Percentiles rank a stretch among this genome's conserved stretches.
phyloP scores from a whole-genome alignment of 2,113 vertebrate genomes.

The Theropithecus gelada region DNA sequence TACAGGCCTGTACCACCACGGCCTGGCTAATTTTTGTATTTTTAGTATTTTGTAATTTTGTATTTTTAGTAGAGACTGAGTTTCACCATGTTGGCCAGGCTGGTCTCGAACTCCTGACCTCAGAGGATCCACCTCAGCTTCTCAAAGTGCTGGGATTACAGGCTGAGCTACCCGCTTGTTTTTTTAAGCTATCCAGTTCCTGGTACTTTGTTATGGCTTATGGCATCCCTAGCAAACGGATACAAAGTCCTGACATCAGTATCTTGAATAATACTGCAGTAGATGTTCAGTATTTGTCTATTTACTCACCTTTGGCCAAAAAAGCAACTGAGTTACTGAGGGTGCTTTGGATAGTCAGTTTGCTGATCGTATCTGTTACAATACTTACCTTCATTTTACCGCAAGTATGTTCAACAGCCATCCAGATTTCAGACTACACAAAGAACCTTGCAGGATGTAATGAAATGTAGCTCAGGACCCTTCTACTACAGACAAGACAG shows the following conservation, averaged over 20 bases:
- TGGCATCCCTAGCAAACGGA: background rate
- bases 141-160: too few relatives aligned
- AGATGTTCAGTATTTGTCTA: background rate
- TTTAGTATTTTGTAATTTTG: too few relatives aligned
- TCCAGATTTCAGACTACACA: background rate
- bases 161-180: background rate
- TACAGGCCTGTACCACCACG: too few relatives aligned
- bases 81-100: too few relatives aligned
- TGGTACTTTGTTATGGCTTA: background rate
- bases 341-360: background rate
- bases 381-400: background rate
- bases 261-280: background rate
- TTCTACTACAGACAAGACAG: background rate
- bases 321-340: background rate
- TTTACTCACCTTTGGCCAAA: background rate
- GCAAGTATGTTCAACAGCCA: background rate
- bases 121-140: too few relatives aligned
- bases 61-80: too few relatives aligned
- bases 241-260: background rate
- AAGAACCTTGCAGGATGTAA: background rate
- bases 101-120: too few relatives aligned
- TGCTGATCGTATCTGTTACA: background rate
- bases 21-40: too few relatives aligned
- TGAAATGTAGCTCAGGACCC: background rate
- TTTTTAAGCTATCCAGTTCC: background rate